phyloP scores from a whole-genome alignment of 2,797 vertebrate species.

The Helarctos malayanus region DNA sequence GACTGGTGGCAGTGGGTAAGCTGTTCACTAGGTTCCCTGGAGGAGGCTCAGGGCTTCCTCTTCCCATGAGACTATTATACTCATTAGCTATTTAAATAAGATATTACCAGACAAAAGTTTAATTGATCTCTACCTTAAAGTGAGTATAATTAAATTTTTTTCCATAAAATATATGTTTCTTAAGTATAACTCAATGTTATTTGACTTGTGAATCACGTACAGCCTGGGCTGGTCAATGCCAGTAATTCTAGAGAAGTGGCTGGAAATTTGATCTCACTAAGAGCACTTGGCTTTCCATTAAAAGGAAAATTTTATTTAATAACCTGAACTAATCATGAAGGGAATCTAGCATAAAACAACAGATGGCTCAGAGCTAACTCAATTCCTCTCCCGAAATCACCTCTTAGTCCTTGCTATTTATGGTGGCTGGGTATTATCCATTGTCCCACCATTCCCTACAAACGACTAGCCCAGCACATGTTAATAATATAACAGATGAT shows the following conservation, averaged over 20 bases:
- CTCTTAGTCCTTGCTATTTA: neutral
- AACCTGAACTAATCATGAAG: neutral
- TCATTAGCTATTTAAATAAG: slow-evolving; percentile 31
- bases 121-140: slow-evolving; percentile 47
- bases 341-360: neutral
- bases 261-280: neutral
- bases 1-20: neutral
- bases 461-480: neutral
- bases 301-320: slow-evolving; percentile 37
- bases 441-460: neutral
- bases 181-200: neutral
- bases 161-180: neutral
- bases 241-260: slow-evolving; percentile 5
- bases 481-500: slow-evolving; percentile 1
- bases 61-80: neutral
- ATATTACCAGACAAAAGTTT: slow-evolving; percentile 4
- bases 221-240: neutral
- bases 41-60: neutral
- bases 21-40: neutral
- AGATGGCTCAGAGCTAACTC: neutral
- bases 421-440: neutral
- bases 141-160: slow-evolving; percentile 18
- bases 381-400: slow-evolving; percentile 25
- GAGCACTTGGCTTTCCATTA: neutral
- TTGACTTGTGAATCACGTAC: neutral